Conservation (phyloP, 2,797 vertebrate species). For the Chaetophractus vellerosus region DNA sequence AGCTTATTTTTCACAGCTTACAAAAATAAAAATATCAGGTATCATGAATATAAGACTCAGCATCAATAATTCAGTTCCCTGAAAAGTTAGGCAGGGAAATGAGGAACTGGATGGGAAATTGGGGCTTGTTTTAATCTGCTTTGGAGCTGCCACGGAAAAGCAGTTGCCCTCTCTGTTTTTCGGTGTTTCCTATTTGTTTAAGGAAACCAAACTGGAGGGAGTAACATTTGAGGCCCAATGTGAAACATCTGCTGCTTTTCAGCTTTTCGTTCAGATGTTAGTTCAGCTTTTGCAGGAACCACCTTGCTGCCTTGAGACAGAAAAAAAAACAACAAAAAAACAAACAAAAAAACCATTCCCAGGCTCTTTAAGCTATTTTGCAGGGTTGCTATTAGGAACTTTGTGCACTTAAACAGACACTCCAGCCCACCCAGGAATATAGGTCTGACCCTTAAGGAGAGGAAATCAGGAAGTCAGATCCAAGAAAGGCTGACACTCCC, state of each 20-base stretch:
- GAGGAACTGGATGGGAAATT: not conserved
- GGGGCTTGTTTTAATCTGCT: slow-evolving; percentile 46
- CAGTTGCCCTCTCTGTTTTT: slow-evolving; percentile 3
- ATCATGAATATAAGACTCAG: not conserved
- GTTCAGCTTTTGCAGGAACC: slow-evolving; percentile 67
- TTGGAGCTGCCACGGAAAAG: slow-evolving; percentile 16
- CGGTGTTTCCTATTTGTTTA: slow-evolving; percentile 53
- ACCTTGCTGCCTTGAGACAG: slow-evolving; percentile 73
- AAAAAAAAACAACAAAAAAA: too few relatives aligned
- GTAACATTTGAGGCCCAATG: slow-evolving; percentile 33
- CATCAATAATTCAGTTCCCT: slow-evolving; percentile 47
- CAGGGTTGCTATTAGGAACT: slow-evolving; percentile 57
- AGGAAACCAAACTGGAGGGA: slow-evolving; percentile 69
- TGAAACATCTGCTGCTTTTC: slow-evolving; percentile 69
- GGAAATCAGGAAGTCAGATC: slow-evolving; percentile 85
- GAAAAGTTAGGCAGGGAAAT: not conserved
- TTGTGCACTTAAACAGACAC: slow-evolving; percentile 70
- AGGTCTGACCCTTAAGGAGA: slow-evolving; percentile 83
- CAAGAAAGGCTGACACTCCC: slow-evolving; percentile 87
- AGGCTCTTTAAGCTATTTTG: slow-evolving; percentile 56
- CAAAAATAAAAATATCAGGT: slow-evolving; percentile 62
- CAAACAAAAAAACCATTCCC: slow-evolving; percentile 42
- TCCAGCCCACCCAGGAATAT: slow-evolving; percentile 88
- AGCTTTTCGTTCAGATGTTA: not conserved
- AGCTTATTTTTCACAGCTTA: slow-evolving; percentile 44